These are phyloP conservation scores for Chaenodraco wilsoni DNA, from an alignment of 2,797 vertebrate genomes.

Conservation along the genomic window DNA sequence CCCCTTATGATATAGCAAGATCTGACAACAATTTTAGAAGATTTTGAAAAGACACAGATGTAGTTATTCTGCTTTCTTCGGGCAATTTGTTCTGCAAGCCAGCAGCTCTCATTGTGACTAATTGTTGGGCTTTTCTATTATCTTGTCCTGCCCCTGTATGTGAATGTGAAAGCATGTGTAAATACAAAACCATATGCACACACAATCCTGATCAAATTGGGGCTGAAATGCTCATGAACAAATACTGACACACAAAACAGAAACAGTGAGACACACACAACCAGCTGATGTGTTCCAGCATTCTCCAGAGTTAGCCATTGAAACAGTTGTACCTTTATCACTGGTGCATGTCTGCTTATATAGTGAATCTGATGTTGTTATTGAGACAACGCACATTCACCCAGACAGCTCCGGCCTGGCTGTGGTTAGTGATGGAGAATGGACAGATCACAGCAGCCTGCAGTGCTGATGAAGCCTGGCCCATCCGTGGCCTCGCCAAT, in stretches of 20 bases:
- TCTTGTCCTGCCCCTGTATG: slow-evolving; percentile 28
- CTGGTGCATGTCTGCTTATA: slow-evolving; percentile 45
- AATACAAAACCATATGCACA: slow-evolving; percentile 30
- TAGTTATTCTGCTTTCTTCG: slow-evolving; percentile 31
- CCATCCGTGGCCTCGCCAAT: slow-evolving; percentile 73
- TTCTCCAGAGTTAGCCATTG: slow-evolving; percentile 28
- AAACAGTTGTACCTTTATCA: slow-evolving; percentile 37
- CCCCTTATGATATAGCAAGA: not conserved
- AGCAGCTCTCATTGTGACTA: slow-evolving; percentile 45
- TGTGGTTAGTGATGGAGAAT: slow-evolving; percentile 62
- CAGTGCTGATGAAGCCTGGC: slow-evolving; percentile 71
- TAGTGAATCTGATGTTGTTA: slow-evolving; percentile 42
- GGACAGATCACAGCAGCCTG: slow-evolving; percentile 70
- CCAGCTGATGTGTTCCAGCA: slow-evolving; percentile 18
- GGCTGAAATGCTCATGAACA: slow-evolving; percentile 17
- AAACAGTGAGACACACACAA: not conserved
- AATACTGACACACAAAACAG: slow-evolving; percentile 12
- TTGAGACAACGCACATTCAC: slow-evolving; percentile 38
- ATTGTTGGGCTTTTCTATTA: slow-evolving; percentile 37
- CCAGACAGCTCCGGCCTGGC: slow-evolving; percentile 46
- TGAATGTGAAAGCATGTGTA: slow-evolving; percentile 19
- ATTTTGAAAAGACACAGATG: slow-evolving; percentile 28
- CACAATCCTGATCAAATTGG: slow-evolving; percentile 15
- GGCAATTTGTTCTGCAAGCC: slow-evolving; percentile 28
- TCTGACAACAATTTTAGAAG: slow-evolving; percentile 7